Base-by-base conservation (phyloP, 2,888 invertebrate genomes). In the Amiota minor region DNA sequence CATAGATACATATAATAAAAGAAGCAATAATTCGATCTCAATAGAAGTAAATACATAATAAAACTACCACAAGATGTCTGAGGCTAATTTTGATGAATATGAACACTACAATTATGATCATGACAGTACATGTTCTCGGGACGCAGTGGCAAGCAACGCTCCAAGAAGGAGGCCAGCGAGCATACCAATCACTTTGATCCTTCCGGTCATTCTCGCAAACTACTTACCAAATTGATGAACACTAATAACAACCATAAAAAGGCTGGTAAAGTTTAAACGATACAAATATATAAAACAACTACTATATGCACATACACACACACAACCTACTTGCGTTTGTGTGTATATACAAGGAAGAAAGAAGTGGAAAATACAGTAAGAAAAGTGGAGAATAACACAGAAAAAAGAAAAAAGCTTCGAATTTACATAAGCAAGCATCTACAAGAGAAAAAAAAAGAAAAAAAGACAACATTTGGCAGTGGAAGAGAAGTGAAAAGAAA, bases 101-200 rank as follows among this genome's bases (percentile, higher is more conserved):
- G 98, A 98, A 88, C 95, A 97, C 89, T 98, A 96, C 92, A 97
- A 97, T 91, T 97, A 95, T 90, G 96, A 96, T 84, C 94, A 95
- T 91, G 97, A 97, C 90, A 97, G 90, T 94, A 95, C 89, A 93
- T 97, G 78, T 94, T 94, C 90, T 93, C 94, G 61, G 95, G 95
- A 35, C 96, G 96, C 91, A 94, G 96, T 88, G 98, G 98, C 77
- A 97, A 98, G 89, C 96, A 97, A 86, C 92, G 97, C 79, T 93
- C 94, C 75, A 97, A 98, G 92, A 95, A 94, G 89, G 98, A 98
- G 91, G 96, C 94, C 62, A 93, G 91, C 87, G 94, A 94, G 81
- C 96, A 98, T 90, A 97, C 97, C 59, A 97, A 98, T 90, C 97
- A 96, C 90, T 93, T 93, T 90, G 97, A 98, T 90, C 97, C 97